Evolutionary conservation across 2,888 invertebrate genomes (phyloP), one percentile per base, ranked within the genome.

Genomic region (Pyrrhia umbra): DNA sequence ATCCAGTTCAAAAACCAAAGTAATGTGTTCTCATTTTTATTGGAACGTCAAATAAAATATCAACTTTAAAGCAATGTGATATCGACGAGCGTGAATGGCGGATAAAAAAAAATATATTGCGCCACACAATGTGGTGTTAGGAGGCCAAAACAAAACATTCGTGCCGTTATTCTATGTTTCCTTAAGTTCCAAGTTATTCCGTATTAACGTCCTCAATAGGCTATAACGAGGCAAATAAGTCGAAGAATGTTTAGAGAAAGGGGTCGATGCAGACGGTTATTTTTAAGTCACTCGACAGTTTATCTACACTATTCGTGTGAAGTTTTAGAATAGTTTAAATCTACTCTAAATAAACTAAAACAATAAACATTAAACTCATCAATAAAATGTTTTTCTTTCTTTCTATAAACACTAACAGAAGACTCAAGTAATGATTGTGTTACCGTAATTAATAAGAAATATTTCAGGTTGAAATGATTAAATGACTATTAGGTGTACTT

Each of bases 171-270:
- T 80, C 65, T 71, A 65, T 78, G 82, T 83, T 84, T 82, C 75
- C 78, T 76, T 62, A 56, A 64, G 63, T 56, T 54, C 49, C 42
- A 67, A 71, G 60, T 76, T 52, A 75, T 75, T 70, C 43, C 50
- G 64, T 64, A 55, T 78, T 82, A 80, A 70, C 79, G 73, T 80
- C 69, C 51, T 77, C 80, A 83, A 82, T 82, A 79, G 72, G 56
- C 76, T 75, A 71, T 81, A 80, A 85, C 79, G 78, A 83, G 75
- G 78, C 74, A 84, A 84, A 86, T 84, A 82, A 83, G 80, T 81
- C 68, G 68, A 77, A 80, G 74, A 82, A 79, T 80, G 74, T 70
- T 79, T 68, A 70, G 68, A 78, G 70, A 80, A 83, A 81, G 73
- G 77, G 81, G 62, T 81, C 75, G 58, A 66, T 50, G 56, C 60